Percentiles rank a stretch among this genome's conserved stretches.
Conservation (phyloP, 2,888 invertebrate species). For the Mythimna loreyi region DNA sequence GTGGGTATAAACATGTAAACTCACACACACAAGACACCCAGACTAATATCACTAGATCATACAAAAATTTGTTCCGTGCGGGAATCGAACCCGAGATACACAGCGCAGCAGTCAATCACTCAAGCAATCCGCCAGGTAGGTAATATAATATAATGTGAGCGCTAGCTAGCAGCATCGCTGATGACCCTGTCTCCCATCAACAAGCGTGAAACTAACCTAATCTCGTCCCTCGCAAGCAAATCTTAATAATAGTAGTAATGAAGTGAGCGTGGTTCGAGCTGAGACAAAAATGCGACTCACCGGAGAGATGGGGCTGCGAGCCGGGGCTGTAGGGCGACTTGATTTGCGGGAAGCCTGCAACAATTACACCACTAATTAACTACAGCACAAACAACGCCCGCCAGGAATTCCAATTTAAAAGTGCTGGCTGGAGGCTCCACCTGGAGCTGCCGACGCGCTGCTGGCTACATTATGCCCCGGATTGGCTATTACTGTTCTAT, state of each 20-base stretch:
- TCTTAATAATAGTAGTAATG: conserved; percentile 37
- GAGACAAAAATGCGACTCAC: conserved; percentile 79
- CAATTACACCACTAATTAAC: conserved; percentile 79
- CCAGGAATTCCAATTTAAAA: conserved; percentile 61
- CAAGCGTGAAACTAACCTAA: not conserved
- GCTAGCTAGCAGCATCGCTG: not conserved
- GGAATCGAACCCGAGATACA: too few relatives aligned
- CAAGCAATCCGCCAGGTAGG: too few relatives aligned
- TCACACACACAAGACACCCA: too few relatives aligned
- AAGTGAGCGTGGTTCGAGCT: not conserved
- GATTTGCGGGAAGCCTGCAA: conserved; percentile 92
- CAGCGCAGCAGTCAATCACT: too few relatives aligned
- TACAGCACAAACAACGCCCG: conserved; percentile 73
- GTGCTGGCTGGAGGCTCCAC: conserved; percentile 34
- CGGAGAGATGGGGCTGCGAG: conserved; percentile 91
- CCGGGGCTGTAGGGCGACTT: conserved; percentile 92
- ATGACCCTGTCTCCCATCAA: not conserved
- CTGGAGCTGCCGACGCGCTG: not conserved
- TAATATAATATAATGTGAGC: not conserved
- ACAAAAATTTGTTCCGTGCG: too few relatives aligned
- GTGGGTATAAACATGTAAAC: too few relatives aligned
- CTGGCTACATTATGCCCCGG: conserved; percentile 5
- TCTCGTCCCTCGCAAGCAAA: conserved; percentile 14
- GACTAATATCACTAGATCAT: too few relatives aligned
- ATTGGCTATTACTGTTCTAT: conserved; percentile 26